Evolutionary conservation across 2,113 vertebrate species (phyloP).

Genomic region (Dasypus novemcinctus): DNA sequence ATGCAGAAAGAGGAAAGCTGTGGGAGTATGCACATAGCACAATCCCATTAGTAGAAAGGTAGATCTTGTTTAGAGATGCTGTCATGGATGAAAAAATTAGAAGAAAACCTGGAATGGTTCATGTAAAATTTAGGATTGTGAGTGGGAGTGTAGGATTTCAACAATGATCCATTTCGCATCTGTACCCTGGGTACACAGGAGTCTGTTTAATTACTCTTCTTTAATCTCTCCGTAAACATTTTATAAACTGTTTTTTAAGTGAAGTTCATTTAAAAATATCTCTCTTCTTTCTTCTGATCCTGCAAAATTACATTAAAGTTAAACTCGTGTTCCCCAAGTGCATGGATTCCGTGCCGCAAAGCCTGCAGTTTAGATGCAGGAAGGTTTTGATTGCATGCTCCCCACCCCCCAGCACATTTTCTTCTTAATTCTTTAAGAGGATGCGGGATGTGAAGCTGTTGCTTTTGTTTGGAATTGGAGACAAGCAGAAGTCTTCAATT

Average conservation of each 20-base stretch:
- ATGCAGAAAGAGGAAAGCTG: not conserved
- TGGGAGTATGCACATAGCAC: fast-evolving
- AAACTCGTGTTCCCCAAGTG: not conserved
- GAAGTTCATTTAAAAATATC: not conserved
- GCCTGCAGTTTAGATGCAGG: not conserved
- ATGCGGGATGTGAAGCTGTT: not conserved
- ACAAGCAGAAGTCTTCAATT: not conserved
- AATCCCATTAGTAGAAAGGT: fast-evolving
- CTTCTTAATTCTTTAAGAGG: not conserved
- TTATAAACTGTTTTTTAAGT: not conserved
- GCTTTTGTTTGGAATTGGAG: not conserved
- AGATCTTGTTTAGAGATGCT: fast-evolving
- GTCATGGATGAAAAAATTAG: fast-evolving
- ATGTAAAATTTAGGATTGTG: not conserved
- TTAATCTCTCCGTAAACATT: not conserved
- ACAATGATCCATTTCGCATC: fast-evolving
- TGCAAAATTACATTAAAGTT: too few relatives aligned
- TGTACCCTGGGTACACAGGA: fast-evolving
- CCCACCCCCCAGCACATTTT: not conserved
- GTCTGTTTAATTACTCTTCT: too few relatives aligned
- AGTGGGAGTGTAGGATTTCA: too few relatives aligned
- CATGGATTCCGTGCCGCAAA: not conserved
- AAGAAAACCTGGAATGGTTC: not conserved
- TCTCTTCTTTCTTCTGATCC: not conserved
- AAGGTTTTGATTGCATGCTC: not conserved